Evolutionary conservation across 2,113 vertebrate genomes (phyloP).

Genomic region (Carassius auratus): DNA sequence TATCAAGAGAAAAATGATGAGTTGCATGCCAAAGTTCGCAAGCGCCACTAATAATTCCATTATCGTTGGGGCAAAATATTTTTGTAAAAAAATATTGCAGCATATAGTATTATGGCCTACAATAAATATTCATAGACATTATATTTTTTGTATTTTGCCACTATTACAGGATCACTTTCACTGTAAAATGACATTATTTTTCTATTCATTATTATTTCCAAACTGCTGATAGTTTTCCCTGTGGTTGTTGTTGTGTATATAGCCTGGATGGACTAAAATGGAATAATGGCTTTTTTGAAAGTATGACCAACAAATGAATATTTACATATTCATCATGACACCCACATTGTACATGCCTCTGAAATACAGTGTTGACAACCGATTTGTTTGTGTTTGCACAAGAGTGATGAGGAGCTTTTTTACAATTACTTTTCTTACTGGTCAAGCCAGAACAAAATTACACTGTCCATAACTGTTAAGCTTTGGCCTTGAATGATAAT

Average conservation of each 20-base stretch:
- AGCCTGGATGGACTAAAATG: neutral
- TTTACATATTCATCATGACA: neutral
- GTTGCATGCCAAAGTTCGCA: no score
- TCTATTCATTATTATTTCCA: conserved; percentile 1
- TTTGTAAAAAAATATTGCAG: neutral
- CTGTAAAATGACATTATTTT: neutral
- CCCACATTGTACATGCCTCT: neutral
- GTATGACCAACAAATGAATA: conserved; percentile 9
- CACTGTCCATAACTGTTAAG: neutral
- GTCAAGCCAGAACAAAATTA: neutral
- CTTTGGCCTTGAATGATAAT: neutral
- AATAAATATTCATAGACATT: neutral
- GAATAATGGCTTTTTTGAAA: conserved; percentile 6
- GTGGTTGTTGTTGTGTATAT: neutral
- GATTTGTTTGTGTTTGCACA: neutral
- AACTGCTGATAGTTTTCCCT: neutral
- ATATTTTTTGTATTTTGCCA: neutral
- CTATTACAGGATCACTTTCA: neutral
- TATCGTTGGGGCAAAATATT: neutral
- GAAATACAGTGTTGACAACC: neutral
- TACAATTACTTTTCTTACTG: neutral
- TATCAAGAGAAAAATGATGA: no score
- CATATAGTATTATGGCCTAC: neutral
- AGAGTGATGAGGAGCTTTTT: neutral
- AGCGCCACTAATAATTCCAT: neutral